Evolutionary conservation across 2,888 invertebrate species (phyloP), one percentile per base, ranked within the genome.

Genomic region (Reticulitermes lucifugus): DNA sequence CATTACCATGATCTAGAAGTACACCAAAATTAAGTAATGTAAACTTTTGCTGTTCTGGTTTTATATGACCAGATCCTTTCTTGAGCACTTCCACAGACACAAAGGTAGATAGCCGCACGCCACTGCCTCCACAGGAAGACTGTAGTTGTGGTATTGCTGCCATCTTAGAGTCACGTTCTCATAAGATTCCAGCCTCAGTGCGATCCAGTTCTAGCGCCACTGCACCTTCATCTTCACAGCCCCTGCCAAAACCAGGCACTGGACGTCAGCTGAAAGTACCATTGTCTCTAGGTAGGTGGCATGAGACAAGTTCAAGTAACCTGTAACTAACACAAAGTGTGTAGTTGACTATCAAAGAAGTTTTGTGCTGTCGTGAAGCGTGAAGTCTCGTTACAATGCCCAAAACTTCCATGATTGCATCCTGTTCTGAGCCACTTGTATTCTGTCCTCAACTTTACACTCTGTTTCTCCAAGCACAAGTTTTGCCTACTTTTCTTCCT

Each of bases 121-220:
- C 86, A 7, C 75, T 86, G 25, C 85, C 87, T 41, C 86, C 83
- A 25, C 91, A 91, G 89, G 94, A 95, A 88, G 95, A 95, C 89
- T 95, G 95, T 89, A 94, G 93, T 86, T 95, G 95, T 90, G 94
- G 94, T 83, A 92, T 95, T 83, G 93, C 93, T 81, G 94, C 94
- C 83, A 93, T 94, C 79, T 91, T 95, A 90, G 94, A 95, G 88
- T 94, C 94, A 55, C 92, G 94, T 88, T 91, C 87, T 22, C 87
- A 88, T 65, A 86, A 85, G 83, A 83, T 82, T 65, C 83, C 75
- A 86, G 79, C 85, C 14, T 60, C 83, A 25, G 35, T 65, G 14
- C 83, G 83, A 41, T 79, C 79, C 55, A 82, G 51, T 29, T 35
- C 85, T 18, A 59, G 59, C 12, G 25, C 43, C 35, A 70, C 43